Base-by-base conservation (phyloP, 2,113 vertebrate genomes). In the Zosterops lateralis region DNA sequence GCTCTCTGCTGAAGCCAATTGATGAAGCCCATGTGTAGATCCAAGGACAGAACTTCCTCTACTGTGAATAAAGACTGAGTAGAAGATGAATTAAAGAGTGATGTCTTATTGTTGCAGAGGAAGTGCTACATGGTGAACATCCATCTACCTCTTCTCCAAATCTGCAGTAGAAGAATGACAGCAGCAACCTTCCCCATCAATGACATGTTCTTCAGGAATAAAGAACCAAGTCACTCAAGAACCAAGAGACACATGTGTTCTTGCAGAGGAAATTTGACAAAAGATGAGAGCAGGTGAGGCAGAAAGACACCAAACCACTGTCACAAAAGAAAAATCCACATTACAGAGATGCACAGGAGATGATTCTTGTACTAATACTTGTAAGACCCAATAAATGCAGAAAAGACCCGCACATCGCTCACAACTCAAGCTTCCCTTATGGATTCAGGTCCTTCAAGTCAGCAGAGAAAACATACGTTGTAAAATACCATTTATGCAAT, bases 291-390 rank as follows among this genome's bases (percentile, higher is more conserved):
- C 20, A 84, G 50, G 56, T 44, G 31, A 89, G 56, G 60, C 51
- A 82, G 32, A 68, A 36, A 82, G 34, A 66, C 3, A 5, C 17
- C 58, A 72, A 91, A 56, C 9, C 15, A 15, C 67, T 71, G 47
- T n/a, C 40, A 72, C n/a, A 54, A 44, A 92, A 84, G 51, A 47
- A 10, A 70, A 58, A 73, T 36, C 38, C 7, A 0, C 28, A 47
- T 7, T 54, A 51, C n/a, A 47, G 50, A 76, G 62, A 65, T 21
- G 13, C 32, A 67, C 20, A 76, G 57, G 36, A 72, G 20, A 64
- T 1, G 0, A 54, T 47, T 85, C 74, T 62, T 58, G 17, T 17
- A 60, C 14, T 6, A 20, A 28, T 0, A 2, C 17, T 34, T 34
- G 2, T 62, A 72, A 79, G 38, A 47, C 32, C 58, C 42, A 40